Evolutionary conservation across 2,888 invertebrate species (phyloP).

Genomic region (Pollenia labialis): DNA sequence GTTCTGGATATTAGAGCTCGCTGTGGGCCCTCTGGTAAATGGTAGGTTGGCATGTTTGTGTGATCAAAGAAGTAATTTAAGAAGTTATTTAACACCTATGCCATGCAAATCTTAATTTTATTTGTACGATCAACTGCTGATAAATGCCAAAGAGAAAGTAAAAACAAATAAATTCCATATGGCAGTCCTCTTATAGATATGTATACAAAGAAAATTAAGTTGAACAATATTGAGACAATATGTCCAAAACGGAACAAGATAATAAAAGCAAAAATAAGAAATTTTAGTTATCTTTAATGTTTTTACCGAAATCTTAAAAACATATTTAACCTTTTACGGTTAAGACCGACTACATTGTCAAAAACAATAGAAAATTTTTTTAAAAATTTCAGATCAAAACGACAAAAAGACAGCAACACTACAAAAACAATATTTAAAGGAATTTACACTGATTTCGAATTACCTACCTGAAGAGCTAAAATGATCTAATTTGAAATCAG

Average conservation of each 20-base stretch:
- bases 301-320: neutral
- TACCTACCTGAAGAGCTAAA: neutral
- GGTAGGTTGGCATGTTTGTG: neutral
- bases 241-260: neutral
- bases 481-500: slow-evolving; percentile 32
- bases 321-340: slow-evolving; percentile 13
- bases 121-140: slow-evolving; percentile 5
- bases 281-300: neutral
- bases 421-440: neutral
- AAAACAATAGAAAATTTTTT: neutral
- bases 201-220: neutral
- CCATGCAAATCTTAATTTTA: neutral
- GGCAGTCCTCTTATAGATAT: slow-evolving; percentile 1
- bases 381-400: neutral
- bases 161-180: neutral
- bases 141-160: neutral
- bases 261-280: neutral
- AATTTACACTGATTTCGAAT: neutral
- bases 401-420: slow-evolving; percentile 23
- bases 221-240: neutral
- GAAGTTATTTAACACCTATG: neutral
- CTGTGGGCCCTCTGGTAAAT: no score
- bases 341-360: neutral
- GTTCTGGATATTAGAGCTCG: no score
- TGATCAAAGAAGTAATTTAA: neutral